Evolutionary conservation across 2,797 vertebrate genomes (phyloP).

Genomic region (Botia almorhae): DNA sequence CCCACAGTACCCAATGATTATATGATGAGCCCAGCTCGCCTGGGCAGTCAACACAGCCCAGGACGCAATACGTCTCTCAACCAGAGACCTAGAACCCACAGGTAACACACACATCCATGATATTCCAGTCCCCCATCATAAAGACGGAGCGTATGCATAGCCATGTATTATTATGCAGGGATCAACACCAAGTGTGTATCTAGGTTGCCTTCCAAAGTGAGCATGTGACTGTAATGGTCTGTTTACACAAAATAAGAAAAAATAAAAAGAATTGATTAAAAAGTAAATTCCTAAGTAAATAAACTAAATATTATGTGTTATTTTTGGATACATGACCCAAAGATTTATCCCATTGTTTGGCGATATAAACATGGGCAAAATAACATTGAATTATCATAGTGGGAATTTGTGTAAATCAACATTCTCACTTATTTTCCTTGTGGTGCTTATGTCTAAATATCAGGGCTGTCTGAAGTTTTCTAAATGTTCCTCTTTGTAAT

Average conservation of each 20-base stretch:
- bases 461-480: neutral
- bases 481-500: neutral
- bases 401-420: neutral
- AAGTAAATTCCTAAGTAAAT: too few species aligned
- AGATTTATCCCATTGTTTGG: too few species aligned
- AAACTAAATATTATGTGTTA: too few species aligned
- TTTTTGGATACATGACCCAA: too few species aligned
- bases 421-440: neutral
- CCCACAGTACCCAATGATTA: constrained; percentile 98
- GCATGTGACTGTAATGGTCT: neutral
- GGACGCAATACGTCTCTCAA: constrained; percentile 93
- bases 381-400: too few species aligned
- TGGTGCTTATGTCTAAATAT: neutral
- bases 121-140: too few species aligned
- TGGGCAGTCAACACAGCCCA: constrained; percentile 92
- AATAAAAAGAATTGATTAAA: neutral
- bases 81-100: constrained; percentile 97
- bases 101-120: constrained; percentile 73
- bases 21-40: constrained; percentile 95
- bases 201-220: neutral
- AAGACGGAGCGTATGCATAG: too few species aligned
- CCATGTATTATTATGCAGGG: too few species aligned
- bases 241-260: neutral
- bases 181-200: neutral
- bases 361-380: too few species aligned